These are phyloP conservation scores for Ophion ventricosus DNA, from an alignment of 2,888 invertebrate species.

Conservation along the genomic window DNA sequence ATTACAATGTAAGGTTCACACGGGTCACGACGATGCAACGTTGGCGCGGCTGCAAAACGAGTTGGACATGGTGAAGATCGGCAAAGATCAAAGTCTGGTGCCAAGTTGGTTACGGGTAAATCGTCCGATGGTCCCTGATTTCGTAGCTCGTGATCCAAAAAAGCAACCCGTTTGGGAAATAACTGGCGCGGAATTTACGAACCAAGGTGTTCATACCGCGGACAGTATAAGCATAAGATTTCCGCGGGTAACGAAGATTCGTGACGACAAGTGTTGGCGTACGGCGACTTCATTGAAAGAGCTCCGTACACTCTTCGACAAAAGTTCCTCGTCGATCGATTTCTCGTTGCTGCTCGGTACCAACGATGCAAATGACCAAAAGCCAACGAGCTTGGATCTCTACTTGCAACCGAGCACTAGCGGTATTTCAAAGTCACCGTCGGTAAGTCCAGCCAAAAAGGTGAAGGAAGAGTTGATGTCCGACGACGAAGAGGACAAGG, in stretches of 20 bases:
- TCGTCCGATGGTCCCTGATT: constrained; percentile 94
- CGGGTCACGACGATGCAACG: constrained; percentile 94
- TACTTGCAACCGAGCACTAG: constrained; percentile 48
- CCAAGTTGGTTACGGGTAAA: constrained; percentile 94
- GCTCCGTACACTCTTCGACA: constrained; percentile 88
- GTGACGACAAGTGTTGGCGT: constrained; percentile 93
- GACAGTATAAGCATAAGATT: constrained; percentile 97
- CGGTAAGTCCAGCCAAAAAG: constrained; percentile 46
- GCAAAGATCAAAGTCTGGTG: constrained; percentile 88
- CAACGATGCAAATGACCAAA: constrained; percentile 13
- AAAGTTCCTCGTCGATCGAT: constrained; percentile 80
- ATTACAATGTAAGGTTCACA: constrained; percentile 85
- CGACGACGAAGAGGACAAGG: constrained; percentile 41
- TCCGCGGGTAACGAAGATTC: constrained; percentile 93
- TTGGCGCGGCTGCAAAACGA: constrained; percentile 90
- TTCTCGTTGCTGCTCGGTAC: constrained; percentile 73
- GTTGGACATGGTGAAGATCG: constrained; percentile 92
- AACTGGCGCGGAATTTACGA: constrained; percentile 92
- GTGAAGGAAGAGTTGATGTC: constrained; percentile 17
- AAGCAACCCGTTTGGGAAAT: constrained; percentile 97
- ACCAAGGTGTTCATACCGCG: constrained; percentile 94
- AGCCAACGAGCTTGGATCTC: constrained; percentile 19
- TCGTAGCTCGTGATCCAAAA: constrained; percentile 92
- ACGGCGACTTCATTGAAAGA: constrained; percentile 92
- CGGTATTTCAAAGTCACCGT: constrained; percentile 33